Evolutionary conservation across 2,113 vertebrate genomes (phyloP).

Genomic region (Gallinago paraguaiae): DNA sequence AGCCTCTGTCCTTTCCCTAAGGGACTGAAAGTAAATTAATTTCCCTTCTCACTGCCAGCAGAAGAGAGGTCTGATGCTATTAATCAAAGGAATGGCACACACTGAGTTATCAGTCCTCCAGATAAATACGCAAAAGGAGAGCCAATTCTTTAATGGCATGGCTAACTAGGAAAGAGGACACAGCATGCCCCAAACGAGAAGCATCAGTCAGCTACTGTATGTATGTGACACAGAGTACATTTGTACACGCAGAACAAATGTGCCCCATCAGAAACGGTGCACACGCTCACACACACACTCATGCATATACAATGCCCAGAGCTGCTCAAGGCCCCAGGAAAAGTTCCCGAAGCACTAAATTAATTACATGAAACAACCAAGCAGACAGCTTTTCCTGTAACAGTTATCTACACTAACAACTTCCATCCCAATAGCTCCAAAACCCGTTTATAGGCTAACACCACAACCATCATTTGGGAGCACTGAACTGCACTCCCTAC

Average conservation of each 20-base stretch:
- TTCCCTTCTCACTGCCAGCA: background rate
- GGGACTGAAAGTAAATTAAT: background rate
- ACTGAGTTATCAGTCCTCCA: background rate
- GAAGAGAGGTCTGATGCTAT: background rate
- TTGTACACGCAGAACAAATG: background rate
- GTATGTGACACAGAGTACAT: no score
- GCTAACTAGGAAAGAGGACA: background rate
- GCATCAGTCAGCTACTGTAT: background rate
- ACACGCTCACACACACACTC: fast-evolving
- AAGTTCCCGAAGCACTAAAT: background rate
- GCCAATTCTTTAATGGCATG: background rate
- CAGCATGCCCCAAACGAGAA: background rate
- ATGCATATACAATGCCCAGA: background rate
- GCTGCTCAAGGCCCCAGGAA: background rate
- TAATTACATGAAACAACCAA: background rate
- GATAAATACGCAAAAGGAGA: background rate
- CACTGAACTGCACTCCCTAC: background rate
- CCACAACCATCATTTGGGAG: background rate
- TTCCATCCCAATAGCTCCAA: background rate
- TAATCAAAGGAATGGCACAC: background rate
- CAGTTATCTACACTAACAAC: background rate
- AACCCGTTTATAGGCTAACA: background rate
- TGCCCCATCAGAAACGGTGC: background rate
- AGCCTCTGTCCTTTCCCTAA: background rate
- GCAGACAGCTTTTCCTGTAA: background rate